Evolutionary conservation across 2,113 vertebrate genomes (phyloP).

Genomic region (Leptodactylus fuscus): DNA sequence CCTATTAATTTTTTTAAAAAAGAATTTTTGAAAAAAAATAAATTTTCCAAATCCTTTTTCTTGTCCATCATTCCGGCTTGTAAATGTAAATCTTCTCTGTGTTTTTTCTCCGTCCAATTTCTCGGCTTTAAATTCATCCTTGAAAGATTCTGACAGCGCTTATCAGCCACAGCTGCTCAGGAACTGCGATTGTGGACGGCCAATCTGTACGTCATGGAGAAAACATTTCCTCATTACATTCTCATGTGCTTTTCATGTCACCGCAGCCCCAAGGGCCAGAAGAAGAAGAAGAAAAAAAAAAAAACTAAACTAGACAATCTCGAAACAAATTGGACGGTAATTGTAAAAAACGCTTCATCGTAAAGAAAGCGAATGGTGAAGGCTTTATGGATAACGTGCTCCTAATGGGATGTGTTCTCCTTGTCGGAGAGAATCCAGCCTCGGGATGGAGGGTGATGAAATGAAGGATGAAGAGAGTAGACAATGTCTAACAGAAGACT

Average conservation of each 20-base stretch:
- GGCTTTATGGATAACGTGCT: conserved; percentile 50
- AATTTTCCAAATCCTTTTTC: not conserved
- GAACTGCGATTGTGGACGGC: conserved; percentile 59
- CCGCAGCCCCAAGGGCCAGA: conserved; percentile 5
- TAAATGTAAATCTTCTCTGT: not conserved
- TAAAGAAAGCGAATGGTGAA: not conserved
- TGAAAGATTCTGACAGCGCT: conserved; percentile 52
- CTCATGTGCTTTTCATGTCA: conserved; percentile 62
- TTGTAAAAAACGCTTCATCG: conserved; percentile 61
- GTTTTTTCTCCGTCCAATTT: conserved; percentile 29
- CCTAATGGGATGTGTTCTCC: conserved; percentile 49
- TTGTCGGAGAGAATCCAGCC: conserved; percentile 36
- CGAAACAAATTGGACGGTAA: conserved; percentile 53
- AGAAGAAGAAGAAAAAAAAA: not conserved
- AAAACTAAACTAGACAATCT: conserved; percentile 14
- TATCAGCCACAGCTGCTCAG: conserved; percentile 64
- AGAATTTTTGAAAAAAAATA: not conserved
- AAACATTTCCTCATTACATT: conserved; percentile 66
- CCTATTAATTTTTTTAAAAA: too few species aligned
- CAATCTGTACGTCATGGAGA: conserved; percentile 63
- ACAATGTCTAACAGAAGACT: conserved; percentile 11
- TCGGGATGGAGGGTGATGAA: not conserved
- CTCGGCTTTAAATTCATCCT: not conserved
- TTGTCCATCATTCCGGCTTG: conserved; percentile 2
- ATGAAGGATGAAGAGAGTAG: not conserved